Base-by-base conservation (phyloP, 2,888 invertebrate species). In the Drosophila suboccidentalis region DNA sequence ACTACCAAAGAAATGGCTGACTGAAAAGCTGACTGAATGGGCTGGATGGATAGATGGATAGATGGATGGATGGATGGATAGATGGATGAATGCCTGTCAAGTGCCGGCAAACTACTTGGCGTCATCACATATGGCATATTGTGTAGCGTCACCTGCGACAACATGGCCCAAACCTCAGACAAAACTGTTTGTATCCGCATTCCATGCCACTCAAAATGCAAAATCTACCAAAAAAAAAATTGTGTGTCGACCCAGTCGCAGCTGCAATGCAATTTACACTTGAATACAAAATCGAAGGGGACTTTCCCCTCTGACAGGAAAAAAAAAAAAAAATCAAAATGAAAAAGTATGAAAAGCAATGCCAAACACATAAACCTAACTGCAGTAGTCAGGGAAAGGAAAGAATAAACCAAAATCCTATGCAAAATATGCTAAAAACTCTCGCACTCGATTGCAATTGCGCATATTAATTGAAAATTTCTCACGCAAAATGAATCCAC, bases 381-480 rank as follows among this genome's bases (percentile, higher is more conserved):
- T 77, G 62, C 62, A 77, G 46, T 41, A 44, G 41, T 26, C 1
- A 2, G 10, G 6, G 6, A 3, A 15, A 26, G 22, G 6, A 8
- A 6, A 15, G 43, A 11, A 47, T 22, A 34, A 32, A 10, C 22
- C 13, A 17, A 50, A 59, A 39, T 77, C 66, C 78, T 57, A 80
- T 87, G 64, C 78, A 57, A 84, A 80, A 89, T 84, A 87, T 87
- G 74, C 78, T 65, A 83, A 80, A 72, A 72, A 77, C 72, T 80
- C 64, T 71, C 55, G 73, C 81, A 68, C 50, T 75, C 76, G 71
- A 75, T 86, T 73, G 74, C 83, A 80, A 88, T 82, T 90, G 75
- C 87, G 83, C 90, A 87, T 87, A 89, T 87, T 87, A 87, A 87
- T 87, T 87, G 87, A 87, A 87, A 88, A 87, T 87, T 86, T 87